Conservation (phyloP, 2,888 invertebrate genomes). For the Chymomyza fuscimana region DNA sequence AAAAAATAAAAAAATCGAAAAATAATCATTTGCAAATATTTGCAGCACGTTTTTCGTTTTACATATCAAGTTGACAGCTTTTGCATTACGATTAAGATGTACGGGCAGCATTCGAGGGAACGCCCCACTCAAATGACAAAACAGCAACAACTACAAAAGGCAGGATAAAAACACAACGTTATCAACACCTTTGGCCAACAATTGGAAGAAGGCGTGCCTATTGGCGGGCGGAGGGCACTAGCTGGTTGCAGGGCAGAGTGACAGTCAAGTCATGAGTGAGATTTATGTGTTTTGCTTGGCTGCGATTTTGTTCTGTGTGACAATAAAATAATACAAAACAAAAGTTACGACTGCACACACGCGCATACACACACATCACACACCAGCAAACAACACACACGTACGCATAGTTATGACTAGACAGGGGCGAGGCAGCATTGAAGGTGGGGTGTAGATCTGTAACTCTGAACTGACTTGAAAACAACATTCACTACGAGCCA, state of each 20-base stretch:
- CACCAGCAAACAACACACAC: background rate
- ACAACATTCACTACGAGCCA: conserved; percentile 6
- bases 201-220: conserved; percentile 7
- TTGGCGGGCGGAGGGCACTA: conserved; percentile 24
- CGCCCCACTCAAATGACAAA: conserved; percentile 20
- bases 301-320: conserved; percentile 51
- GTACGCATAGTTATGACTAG: conserved; percentile 49
- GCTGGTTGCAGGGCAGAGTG: background rate
- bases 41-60: conserved; percentile 69
- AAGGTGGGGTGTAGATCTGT: background rate
- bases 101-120: conserved; percentile 36
- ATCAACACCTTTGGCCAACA: conserved; percentile 60
- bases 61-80: conserved; percentile 72
- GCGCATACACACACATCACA: conserved; percentile 2
- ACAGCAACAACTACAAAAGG: conserved; percentile 19
- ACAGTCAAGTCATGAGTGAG: conserved; percentile 64
- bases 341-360: conserved; percentile 60
- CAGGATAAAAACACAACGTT: conserved; percentile 59
- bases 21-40: conserved; percentile 65
- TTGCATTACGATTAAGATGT: conserved; percentile 75
- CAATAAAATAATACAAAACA: conserved; percentile 67
- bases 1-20: conserved; percentile 24
- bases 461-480: background rate
- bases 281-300: conserved; percentile 73
- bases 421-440: background rate